A percentile compares a stretch with the other conserved stretches of the same genome.
Conservation (phyloP, 2,797 vertebrate genomes). For the Margarornis squamiger region DNA sequence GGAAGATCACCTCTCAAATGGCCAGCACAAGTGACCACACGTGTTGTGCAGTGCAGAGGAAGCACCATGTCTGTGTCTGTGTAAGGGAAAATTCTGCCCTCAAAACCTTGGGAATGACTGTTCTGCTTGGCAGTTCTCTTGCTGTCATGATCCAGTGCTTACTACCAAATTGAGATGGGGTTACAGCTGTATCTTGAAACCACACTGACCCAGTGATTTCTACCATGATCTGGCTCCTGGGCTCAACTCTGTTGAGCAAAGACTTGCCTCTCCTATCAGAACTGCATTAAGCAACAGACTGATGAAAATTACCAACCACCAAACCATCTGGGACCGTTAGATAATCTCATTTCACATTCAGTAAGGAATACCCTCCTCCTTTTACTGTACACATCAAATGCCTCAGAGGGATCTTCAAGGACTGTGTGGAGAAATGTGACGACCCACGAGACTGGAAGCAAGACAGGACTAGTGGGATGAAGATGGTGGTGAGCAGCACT, state of each 20-base stretch:
- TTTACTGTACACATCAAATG: not conserved
- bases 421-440: not conserved
- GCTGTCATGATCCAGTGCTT: not conserved
- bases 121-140: not conserved
- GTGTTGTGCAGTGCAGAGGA: rapidly evolving
- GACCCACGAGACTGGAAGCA: not conserved
- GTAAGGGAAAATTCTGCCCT: not conserved
- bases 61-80: not conserved
- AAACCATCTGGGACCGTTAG: not conserved
- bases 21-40: not conserved
- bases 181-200: not conserved
- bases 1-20: not conserved
- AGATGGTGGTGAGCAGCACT: not conserved
- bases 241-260: not conserved
- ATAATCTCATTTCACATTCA: not conserved
- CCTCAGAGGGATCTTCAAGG: not conserved
- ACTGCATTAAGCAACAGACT: not conserved
- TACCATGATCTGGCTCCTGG: not conserved
- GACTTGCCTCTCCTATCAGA: not conserved
- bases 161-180: not conserved
- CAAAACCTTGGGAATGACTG: not conserved
- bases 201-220: not conserved
- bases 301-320: not conserved
- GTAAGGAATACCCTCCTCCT: not conserved
- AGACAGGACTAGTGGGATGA: not conserved